These are phyloP conservation scores for Hemiprocne comata DNA, from an alignment of 2,113 vertebrate genomes.

Conservation along the genomic window DNA sequence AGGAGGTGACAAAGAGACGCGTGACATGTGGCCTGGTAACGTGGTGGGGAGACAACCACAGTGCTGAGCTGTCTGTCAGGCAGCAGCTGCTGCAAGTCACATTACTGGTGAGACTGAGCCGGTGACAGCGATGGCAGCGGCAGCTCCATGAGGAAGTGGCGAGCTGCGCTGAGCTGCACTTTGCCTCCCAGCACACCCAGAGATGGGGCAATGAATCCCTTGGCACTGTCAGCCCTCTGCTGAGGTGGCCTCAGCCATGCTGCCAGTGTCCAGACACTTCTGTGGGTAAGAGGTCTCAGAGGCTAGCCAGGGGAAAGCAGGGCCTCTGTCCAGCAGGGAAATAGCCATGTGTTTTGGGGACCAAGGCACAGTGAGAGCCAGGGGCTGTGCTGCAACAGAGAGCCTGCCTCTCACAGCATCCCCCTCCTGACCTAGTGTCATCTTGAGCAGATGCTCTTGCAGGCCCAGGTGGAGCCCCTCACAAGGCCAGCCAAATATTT, in stretches of 20 bases:
- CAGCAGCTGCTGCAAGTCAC: not conserved
- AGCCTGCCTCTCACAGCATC: not conserved
- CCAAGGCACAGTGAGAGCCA: not conserved
- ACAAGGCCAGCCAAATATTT: not conserved
- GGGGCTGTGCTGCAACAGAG: not conserved
- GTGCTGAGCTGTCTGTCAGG: not conserved
- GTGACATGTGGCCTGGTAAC: rapidly evolving
- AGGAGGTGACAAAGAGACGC: not conserved
- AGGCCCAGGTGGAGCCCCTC: not conserved
- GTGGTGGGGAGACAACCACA: not conserved
- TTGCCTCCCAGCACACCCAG: not conserved
- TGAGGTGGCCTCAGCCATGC: rapidly evolving
- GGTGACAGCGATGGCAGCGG: rapidly evolving
- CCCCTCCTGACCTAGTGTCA: not conserved
- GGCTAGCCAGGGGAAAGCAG: not conserved
- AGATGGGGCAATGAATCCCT: not conserved
- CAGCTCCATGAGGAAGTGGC: not conserved
- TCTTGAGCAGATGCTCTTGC: not conserved
- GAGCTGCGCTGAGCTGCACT: not conserved
- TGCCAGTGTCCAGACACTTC: not conserved
- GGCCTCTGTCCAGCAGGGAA: not conserved
- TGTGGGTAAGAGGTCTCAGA: not conserved
- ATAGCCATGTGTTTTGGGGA: not conserved
- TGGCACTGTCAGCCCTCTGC: not conserved
- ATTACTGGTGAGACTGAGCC: rapidly evolving